Base-by-base conservation (phyloP, 2,113 vertebrate genomes). In the Xenopus borealis region DNA sequence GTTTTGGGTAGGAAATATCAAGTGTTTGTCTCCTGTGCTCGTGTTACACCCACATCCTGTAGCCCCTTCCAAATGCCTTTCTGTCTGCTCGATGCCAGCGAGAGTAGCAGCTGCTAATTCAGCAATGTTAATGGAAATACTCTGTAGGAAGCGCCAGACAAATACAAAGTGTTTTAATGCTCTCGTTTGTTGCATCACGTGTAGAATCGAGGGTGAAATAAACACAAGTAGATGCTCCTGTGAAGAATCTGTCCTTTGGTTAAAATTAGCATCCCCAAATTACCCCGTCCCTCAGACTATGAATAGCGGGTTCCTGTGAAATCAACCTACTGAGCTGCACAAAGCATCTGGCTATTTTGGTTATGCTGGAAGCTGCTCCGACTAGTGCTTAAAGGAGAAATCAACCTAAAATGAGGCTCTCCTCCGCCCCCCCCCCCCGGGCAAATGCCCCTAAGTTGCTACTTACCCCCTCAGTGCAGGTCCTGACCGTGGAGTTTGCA, bases 1-100 rank as follows among this genome's bases (percentile, higher is more conserved):
- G 66, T 69, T 62, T 69, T 69, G 73, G 66, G 69, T 50, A 52
- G 40, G n/a, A 30, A 20, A 62, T 45, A 69, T 75, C 66, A 64
- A 77, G 59, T 70, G 66, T 69, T 69, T 12, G 45, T 62, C 66
- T 76, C 13, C 47, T 23, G 66, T 17, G 66, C 68, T 77, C 74
- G 10, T 13, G 67, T 70, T 70, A 77, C 73, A 55, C 47, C 59
- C 50, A 76, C 74, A 76, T 76, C 74, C 74, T 77, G 74, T 77
- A 63, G 59, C 33, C 19, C 23, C 23, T 77, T 77, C 74, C 74
- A 70, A 77, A 70, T 55, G 30, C 67, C 62, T 57, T 70, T 23
- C 10, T 59, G 72, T 53, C 20, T 50, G 11, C 61, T 58, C 18
- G 18, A 11, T 75, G 73, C 65, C 74, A 77, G 33, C 59, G 44